phyloP scores from a whole-genome alignment of 2,113 vertebrate genomes.

The Noturus placidus region DNA sequence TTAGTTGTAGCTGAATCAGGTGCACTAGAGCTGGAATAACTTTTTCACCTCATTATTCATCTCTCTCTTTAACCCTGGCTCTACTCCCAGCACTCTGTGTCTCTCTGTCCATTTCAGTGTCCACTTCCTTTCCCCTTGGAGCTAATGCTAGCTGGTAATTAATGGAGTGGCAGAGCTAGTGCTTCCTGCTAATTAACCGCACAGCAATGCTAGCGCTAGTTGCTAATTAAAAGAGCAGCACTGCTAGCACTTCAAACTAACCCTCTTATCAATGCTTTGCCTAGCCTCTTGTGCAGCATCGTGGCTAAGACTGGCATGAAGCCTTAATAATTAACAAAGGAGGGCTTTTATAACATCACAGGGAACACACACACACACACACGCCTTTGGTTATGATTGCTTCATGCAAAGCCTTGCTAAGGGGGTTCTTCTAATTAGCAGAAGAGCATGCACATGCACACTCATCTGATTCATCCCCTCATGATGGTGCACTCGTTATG shows the following conservation, averaged over 20 bases:
- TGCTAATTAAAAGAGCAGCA: constrained; percentile 15
- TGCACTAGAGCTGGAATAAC: neutral
- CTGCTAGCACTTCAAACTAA: constrained; percentile 21
- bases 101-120: neutral
- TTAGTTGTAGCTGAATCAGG: neutral
- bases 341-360: neutral
- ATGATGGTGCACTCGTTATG: constrained; percentile 4
- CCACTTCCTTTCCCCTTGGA: neutral
- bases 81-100: neutral
- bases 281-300: constrained; percentile 7
- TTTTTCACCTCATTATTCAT: neutral
- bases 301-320: neutral
- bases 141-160: constrained; percentile 13
- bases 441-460: constrained; percentile 13
- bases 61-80: neutral
- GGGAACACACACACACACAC: neutral
- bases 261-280: constrained; percentile 1
- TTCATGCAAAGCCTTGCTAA: neutral
- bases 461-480: neutral
- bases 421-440: constrained; percentile 23
- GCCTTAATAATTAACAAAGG: constrained; percentile 20
- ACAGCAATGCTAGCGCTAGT: constrained; percentile 15
- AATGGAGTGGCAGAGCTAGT: neutral
- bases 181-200: constrained; percentile 3
- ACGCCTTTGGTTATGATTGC: constrained; percentile 7